These are phyloP conservation scores for Bursaphelenchus mucronatus DNA, from an alignment of 1,140 invertebrate species.

Conservation along the genomic window DNA sequence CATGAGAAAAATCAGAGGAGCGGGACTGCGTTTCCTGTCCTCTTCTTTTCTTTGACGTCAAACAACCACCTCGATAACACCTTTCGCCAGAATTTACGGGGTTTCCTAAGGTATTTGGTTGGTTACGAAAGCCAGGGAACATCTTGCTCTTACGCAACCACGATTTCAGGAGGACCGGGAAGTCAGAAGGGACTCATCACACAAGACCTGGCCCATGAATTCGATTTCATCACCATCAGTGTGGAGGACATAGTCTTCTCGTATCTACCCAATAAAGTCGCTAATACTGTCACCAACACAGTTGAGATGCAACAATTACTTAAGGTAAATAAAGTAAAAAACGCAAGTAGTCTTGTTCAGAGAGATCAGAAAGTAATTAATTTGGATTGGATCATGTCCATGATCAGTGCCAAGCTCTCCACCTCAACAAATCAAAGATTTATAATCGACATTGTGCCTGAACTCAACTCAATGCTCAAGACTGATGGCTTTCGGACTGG, in stretches of 20 bases:
- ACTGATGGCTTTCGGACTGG: constrained; percentile 38
- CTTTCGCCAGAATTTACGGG: neutral
- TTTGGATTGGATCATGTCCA: constrained; percentile 49
- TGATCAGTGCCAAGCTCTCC: constrained; percentile 51
- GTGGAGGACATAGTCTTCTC: constrained; percentile 51
- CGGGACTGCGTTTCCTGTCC: too few species aligned
- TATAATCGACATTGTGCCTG: constrained; percentile 53
- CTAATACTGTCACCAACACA: constrained; percentile 48
- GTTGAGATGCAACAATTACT: constrained; percentile 52
- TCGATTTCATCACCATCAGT: constrained; percentile 51
- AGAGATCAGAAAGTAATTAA: constrained; percentile 45
- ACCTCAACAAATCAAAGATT: constrained; percentile 49
- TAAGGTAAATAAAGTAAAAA: constrained; percentile 23
- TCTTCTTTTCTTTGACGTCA: too few species aligned
- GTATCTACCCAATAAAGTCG: constrained; percentile 54
- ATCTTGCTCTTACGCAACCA: neutral
- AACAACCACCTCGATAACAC: neutral
- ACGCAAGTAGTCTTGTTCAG: constrained; percentile 28
- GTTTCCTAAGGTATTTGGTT: constrained; percentile 1
- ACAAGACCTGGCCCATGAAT: constrained; percentile 53
- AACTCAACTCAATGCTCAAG: constrained; percentile 41
- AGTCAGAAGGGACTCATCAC: constrained; percentile 52
- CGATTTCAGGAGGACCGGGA: constrained; percentile 49
- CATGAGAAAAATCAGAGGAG: too few species aligned
- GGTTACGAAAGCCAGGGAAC: neutral